Evolutionary conservation across 2,888 invertebrate species (phyloP).

Genomic region (Hypselothyrea guttata): DNA sequence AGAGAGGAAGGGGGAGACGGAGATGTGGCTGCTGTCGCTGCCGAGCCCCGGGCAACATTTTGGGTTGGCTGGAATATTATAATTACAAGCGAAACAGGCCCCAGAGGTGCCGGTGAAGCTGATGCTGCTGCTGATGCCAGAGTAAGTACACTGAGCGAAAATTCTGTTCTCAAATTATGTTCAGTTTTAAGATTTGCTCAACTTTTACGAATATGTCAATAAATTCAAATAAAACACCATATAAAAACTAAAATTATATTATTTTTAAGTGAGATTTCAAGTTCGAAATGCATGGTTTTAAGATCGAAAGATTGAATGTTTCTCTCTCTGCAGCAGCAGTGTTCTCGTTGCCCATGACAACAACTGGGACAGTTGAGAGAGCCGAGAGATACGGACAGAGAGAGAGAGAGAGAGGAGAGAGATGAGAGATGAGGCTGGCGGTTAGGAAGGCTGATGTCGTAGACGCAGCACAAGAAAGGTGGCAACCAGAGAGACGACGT

Average conservation of each 20-base stretch:
- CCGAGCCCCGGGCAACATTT: conserved; percentile 58
- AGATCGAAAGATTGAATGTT: too few relatives aligned
- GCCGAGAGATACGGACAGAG: conserved; percentile 1
- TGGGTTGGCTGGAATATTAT: conserved; percentile 77
- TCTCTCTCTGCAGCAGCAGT: conserved; percentile 17
- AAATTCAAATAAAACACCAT: too few relatives aligned
- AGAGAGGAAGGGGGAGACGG: too few relatives aligned
- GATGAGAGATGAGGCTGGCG: conserved; percentile 11
- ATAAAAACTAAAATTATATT: too few relatives aligned
- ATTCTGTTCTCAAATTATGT: too few relatives aligned
- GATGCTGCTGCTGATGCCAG: conserved; percentile 25
- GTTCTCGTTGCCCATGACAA: conserved; percentile 50
- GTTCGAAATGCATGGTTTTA: too few relatives aligned
- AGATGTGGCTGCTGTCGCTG: conserved; percentile 39
- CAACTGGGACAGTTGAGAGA: conserved; percentile 61
- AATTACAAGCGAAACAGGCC: conserved; percentile 78
- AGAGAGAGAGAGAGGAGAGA: too few relatives aligned
- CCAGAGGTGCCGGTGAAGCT: conserved; percentile 51
- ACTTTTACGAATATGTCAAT: too few relatives aligned
- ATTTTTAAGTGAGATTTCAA: too few relatives aligned
- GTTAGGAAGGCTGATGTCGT: conserved; percentile 27
- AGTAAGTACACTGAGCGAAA: too few relatives aligned
- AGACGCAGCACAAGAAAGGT: conserved; percentile 42
- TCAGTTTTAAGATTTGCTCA: too few relatives aligned
- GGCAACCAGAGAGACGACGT: conserved; percentile 48